Percentiles rank a stretch among this genome's conserved stretches.
Evolutionary conservation across 2,797 vertebrate genomes (phyloP).

Genomic region (Catostomus latipinnis): DNA sequence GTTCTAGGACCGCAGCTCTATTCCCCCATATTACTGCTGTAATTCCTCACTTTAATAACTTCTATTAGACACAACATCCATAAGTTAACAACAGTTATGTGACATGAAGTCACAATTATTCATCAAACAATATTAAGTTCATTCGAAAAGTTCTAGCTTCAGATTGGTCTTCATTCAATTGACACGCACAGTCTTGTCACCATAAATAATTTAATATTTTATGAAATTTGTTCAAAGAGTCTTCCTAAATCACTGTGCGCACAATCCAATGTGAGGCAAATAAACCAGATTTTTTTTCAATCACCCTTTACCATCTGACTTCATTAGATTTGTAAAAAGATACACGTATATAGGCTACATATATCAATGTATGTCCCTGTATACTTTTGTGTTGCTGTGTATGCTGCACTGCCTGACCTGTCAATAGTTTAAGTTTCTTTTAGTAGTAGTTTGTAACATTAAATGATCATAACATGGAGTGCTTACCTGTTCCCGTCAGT

Average conservation of each 20-base stretch:
- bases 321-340: not conserved
- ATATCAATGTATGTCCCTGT: not conserved
- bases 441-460: not conserved
- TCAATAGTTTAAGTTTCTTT: not conserved
- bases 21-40: not conserved
- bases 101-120: not conserved
- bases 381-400: not conserved
- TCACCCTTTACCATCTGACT: not conserved
- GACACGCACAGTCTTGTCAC: too few relatives aligned
- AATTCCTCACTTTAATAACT: not conserved
- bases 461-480: not conserved
- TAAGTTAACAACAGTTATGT: not conserved
- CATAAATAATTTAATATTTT: not conserved
- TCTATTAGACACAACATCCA: too few relatives aligned
- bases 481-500: constrained; percentile 50
- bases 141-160: too few relatives aligned
- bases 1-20: not conserved
- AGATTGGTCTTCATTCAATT: too few relatives aligned
- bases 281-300: too few relatives aligned
- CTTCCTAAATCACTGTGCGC: not conserved
- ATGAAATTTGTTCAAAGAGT: not conserved
- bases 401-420: too few relatives aligned
- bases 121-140: not conserved
- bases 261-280: not conserved
- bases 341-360: not conserved